Conservation (phyloP, 2,888 invertebrate species). For the Chromoteleia sp. region DNA sequence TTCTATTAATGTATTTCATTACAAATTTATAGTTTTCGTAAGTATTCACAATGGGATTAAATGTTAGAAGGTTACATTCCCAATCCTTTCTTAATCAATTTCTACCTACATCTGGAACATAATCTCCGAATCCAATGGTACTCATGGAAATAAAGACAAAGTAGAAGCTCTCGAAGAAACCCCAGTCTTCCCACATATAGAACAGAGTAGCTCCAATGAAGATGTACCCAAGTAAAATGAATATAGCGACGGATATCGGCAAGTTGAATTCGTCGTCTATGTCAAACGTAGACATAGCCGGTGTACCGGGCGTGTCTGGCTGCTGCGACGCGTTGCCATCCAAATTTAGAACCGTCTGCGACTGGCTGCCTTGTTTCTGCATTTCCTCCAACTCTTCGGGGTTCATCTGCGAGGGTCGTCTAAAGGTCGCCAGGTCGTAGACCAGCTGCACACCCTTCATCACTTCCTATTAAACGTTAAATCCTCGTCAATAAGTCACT, state of each 20-base stretch:
- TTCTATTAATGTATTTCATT: too few species aligned
- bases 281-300: slow-evolving; percentile 91
- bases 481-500: too few species aligned
- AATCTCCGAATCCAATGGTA: slow-evolving; percentile 98
- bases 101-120: slow-evolving; percentile 89
- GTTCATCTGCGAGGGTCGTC: slow-evolving; percentile 89
- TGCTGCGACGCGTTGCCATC: slow-evolving; percentile 85
- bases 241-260: slow-evolving; percentile 95
- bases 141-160: slow-evolving; percentile 99
- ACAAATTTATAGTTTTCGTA: neutral
- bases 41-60: neutral
- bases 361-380: slow-evolving; percentile 77
- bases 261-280: slow-evolving; percentile 97
- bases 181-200: slow-evolving; percentile 92
- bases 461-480: slow-evolving; percentile 87
- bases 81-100: neutral
- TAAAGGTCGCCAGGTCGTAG: slow-evolving; percentile 91
- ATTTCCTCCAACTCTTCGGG: slow-evolving; percentile 86
- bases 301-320: slow-evolving; percentile 89
- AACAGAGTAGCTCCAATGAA: slow-evolving; percentile 94
- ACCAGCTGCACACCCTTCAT: slow-evolving; percentile 93
- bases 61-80: slow-evolving; percentile 34
- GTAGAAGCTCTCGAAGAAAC: slow-evolving; percentile 97
- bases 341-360: slow-evolving; percentile 77
- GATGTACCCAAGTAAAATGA: slow-evolving; percentile 93